Percentiles rank a stretch among this genome's conserved stretches.
phyloP scores from a whole-genome alignment of 2,888 invertebrate genomes.

The Ceratothoa steindachneri region DNA sequence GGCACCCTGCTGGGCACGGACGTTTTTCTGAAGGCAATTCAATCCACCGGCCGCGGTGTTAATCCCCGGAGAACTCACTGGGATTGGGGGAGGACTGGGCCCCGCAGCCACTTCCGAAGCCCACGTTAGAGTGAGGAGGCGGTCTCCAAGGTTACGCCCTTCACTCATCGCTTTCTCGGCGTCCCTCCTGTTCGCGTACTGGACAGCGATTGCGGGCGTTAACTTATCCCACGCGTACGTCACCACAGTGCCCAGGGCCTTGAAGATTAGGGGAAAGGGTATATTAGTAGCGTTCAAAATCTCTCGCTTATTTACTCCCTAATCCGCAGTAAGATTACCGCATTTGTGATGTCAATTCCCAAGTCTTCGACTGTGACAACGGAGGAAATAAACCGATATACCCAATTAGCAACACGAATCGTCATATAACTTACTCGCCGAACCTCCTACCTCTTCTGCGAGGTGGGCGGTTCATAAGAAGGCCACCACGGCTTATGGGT shows the following conservation, averaged over 20 bases:
- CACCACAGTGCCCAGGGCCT: conserved; percentile 85
- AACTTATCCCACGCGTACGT: conserved; percentile 71
- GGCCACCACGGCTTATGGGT: too few species aligned
- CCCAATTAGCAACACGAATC: too few species aligned
- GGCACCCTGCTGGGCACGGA: background rate
- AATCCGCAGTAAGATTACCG: too few species aligned
- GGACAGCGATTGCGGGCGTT: conserved; percentile 70
- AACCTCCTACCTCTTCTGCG: too few species aligned
- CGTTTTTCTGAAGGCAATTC: background rate
- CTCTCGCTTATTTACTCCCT: too few species aligned
- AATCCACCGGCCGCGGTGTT: background rate
- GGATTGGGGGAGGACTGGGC: conserved; percentile 16
- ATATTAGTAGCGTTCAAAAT: too few species aligned
- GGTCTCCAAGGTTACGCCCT: conserved; percentile 70
- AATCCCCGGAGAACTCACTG: background rate
- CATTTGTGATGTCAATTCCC: background rate
- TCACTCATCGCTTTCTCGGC: conserved; percentile 73
- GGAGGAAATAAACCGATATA: too few species aligned
- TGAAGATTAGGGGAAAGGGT: too few species aligned
- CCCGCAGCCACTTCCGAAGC: conserved; percentile 49
- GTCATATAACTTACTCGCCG: too few species aligned
- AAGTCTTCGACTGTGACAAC: too few species aligned
- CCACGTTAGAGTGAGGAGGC: conserved; percentile 57
- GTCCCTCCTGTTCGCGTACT: conserved; percentile 70
- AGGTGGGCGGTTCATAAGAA: too few species aligned